Evolutionary conservation across 2,888 invertebrate genomes (phyloP).

Genomic region (Plemyria rubiginata): DNA sequence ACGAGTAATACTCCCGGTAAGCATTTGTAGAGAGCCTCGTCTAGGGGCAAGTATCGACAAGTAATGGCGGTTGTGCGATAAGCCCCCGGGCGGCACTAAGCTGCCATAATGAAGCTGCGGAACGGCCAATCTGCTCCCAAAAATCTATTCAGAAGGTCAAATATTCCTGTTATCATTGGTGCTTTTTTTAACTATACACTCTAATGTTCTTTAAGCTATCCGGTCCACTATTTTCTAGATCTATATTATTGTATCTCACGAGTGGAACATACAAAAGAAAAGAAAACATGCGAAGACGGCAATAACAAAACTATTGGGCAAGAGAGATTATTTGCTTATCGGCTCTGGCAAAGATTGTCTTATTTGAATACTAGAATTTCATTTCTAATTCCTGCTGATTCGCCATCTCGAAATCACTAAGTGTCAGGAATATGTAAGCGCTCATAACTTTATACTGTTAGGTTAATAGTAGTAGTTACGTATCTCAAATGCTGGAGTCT

Average conservation of each 20-base stretch:
- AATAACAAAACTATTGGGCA: too few relatives aligned
- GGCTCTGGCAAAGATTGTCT: too few relatives aligned
- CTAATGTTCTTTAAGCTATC: too few relatives aligned
- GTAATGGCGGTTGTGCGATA: slow-evolving; percentile 55
- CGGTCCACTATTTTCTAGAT: too few relatives aligned
- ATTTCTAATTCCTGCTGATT: slow-evolving; percentile 12
- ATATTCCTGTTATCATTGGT: slow-evolving; percentile 28
- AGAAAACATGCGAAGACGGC: too few relatives aligned
- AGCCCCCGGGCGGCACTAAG: slow-evolving; percentile 52
- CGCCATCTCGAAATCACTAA: slow-evolving; percentile 32
- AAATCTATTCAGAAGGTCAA: slow-evolving; percentile 48
- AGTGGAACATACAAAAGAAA: too few relatives aligned
- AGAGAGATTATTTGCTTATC: too few relatives aligned
- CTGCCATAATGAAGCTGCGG: slow-evolving; percentile 63
- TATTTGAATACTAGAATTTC: neutral
- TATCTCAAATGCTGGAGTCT: slow-evolving; percentile 23
- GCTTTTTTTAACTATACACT: neutral
- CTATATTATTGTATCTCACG: too few relatives aligned
- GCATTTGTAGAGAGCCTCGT: slow-evolving; percentile 19
- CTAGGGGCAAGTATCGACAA: slow-evolving; percentile 47
- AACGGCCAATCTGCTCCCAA: slow-evolving; percentile 53
- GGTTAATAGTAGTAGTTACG: too few relatives aligned
- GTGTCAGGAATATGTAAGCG: slow-evolving; percentile 30
- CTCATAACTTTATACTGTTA: slow-evolving; percentile 36
- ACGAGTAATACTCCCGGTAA: slow-evolving; percentile 10